Evolutionary conservation across 2,113 vertebrate species (phyloP), one percentile per base, ranked within the genome.

Genomic region (Pungitius pungitius): DNA sequence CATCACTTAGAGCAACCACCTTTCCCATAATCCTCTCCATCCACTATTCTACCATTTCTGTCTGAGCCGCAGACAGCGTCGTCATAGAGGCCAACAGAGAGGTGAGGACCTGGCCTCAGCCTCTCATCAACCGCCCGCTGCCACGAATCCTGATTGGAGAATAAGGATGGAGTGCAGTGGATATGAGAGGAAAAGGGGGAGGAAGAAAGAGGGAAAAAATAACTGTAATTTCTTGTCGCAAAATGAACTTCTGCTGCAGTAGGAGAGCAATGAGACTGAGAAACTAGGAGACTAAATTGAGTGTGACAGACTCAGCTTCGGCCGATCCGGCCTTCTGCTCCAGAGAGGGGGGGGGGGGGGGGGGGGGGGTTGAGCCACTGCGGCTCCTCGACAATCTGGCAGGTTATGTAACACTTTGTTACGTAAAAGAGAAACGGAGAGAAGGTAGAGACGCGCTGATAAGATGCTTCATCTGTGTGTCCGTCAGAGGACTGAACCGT

Each of bases 351-450:
- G 15, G 4, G 18, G 14, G 24, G 6, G 22, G 8, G 17, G n/a
- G 15, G 26, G 1, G 1, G 18, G 24, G 60, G 42, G 35, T 37
- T 22, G 47, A 73, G 55, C 33, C 57, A 77, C 47, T 73, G 77
- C 47, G 43, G 79, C 82, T 77, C 70, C 20, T 72, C 52, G 27
- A 79, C 74, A 90, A 89, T 87, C 87, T 91, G 84, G 66, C 74
- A 80, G 87, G 84, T 91, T 87, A 92, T 60, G 90, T 90, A 91
- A 92, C 82, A 70, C 63, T 88, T 83, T 75, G 74, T 90, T 89
- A 87, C 43, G 66, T 90, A 91, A 92, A 90, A 83, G 56, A 18
- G 17, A n/a, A 49, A 8, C 1, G 24, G 12, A 30, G 26, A 11
- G 30, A 51, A 67, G 55, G 22, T 40, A 30, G 20, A 55, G 85